Percentiles rank a stretch among this genome's conserved stretches.
phyloP scores from a whole-genome alignment of 2,113 vertebrate genomes.

The Amia ocellicauda region DNA sequence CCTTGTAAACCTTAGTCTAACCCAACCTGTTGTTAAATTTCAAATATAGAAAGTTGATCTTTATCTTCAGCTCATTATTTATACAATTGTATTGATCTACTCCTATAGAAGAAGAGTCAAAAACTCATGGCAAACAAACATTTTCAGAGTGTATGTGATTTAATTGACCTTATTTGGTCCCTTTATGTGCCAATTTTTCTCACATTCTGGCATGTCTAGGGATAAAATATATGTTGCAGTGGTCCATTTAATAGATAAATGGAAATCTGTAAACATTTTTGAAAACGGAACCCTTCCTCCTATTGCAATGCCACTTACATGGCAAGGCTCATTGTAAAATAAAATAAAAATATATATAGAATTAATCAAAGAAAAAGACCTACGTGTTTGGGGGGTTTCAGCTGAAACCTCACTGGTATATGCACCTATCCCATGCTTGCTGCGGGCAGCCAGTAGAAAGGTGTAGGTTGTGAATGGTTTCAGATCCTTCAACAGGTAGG shows the following conservation, averaged over 20 bases:
- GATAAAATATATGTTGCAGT: too few species aligned
- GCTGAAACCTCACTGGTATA: constrained; percentile 94
- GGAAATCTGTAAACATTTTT: constrained; percentile 41
- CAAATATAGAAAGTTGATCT: too few species aligned
- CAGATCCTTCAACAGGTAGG: constrained; percentile 88
- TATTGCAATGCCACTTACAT: not conserved
- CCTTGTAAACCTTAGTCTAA: too few species aligned
- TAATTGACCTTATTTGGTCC: too few species aligned
- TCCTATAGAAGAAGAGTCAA: too few species aligned
- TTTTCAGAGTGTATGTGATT: too few species aligned
- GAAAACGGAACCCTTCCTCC: constrained; percentile 41
- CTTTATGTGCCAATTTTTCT: too few species aligned
- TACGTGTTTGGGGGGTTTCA: constrained; percentile 98
- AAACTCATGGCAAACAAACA: too few species aligned
- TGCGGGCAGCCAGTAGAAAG: constrained; percentile 91
- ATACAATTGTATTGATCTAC: too few species aligned
- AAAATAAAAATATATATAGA: not conserved
- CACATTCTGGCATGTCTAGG: too few species aligned
- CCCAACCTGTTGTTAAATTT: too few species aligned
- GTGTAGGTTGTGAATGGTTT: constrained; percentile 92
- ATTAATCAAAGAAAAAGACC: constrained; percentile 78
- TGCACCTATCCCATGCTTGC: constrained; percentile 90
- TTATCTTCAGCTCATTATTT: too few species aligned
- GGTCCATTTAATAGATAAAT: not conserved
- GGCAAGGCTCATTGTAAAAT: not conserved